phyloP scores from a whole-genome alignment of 2,113 vertebrate species.

The Cyprinodon tularosa region DNA sequence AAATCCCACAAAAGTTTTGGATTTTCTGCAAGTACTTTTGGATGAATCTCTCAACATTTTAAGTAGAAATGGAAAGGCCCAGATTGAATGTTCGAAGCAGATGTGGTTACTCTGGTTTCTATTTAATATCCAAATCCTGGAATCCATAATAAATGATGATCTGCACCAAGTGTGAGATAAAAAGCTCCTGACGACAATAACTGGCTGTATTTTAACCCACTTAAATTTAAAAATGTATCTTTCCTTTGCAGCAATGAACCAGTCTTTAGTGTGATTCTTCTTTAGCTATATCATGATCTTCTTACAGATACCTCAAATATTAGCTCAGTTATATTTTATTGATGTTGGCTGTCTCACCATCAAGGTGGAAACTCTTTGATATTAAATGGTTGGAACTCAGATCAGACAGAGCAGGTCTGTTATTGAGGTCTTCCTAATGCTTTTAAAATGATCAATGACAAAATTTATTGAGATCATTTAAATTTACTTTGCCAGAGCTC shows the following conservation, averaged over 20 bases:
- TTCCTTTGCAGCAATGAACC: not conserved
- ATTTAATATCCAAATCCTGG: conserved; percentile 66
- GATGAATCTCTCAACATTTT: conserved; percentile 6
- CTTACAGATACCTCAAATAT: conserved; percentile 36
- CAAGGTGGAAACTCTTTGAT: conserved; percentile 54
- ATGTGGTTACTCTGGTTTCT: conserved; percentile 56
- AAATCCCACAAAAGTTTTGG: not conserved
- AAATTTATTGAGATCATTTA: conserved; percentile 53
- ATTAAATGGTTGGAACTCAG: conserved; percentile 39
- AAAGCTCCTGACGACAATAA: conserved; percentile 51
- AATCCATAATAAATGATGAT: conserved; percentile 27
- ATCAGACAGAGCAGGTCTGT: conserved; percentile 36
- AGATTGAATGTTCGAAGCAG: conserved; percentile 58
- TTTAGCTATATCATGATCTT: not conserved
- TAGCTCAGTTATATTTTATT: conserved; percentile 55
- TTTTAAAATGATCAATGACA: conserved; percentile 64
- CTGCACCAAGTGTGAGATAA: conserved; percentile 43
- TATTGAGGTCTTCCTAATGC: conserved; percentile 11
- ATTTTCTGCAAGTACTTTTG: conserved; percentile 10
- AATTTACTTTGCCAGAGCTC: conserved; percentile 34
- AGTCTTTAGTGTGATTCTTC: conserved; percentile 64
- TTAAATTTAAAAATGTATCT: conserved; percentile 32
- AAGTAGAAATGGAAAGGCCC: conserved; percentile 46
- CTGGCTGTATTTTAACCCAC: conserved; percentile 34
- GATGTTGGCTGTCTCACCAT: conserved; percentile 50